A percentile compares a stretch with the other conserved stretches of the same genome.
phyloP scores from a whole-genome alignment of 2,888 invertebrate species.

The Timema cristinae region DNA sequence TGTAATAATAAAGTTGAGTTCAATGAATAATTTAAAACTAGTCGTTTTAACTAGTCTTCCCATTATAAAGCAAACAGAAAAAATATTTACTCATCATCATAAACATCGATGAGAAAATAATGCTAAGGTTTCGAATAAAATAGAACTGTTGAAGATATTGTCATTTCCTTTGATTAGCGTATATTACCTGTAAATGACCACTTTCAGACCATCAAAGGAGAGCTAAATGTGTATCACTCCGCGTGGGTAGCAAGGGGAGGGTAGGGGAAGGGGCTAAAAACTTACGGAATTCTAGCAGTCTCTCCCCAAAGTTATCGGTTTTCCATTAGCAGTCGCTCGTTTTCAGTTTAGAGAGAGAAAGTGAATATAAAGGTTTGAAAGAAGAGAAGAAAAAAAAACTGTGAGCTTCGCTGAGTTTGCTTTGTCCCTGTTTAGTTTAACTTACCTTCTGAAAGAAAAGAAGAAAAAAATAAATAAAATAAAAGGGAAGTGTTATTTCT shows the following conservation, averaged over 20 bases:
- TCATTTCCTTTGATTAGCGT: neutral
- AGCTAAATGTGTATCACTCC: slow-evolving; percentile 1
- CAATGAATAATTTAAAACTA: no score
- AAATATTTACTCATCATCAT: no score
- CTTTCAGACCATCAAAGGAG: neutral
- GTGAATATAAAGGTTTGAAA: neutral
- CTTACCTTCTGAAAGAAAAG: neutral
- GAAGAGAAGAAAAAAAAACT: neutral
- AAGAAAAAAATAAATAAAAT: slow-evolving; percentile 2
- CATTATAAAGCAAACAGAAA: no score
- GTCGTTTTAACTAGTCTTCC: no score
- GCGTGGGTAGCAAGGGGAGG: no score
- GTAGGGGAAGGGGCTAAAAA: no score
- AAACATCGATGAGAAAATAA: no score
- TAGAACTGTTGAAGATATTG: neutral
- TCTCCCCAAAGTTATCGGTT: slow-evolving; percentile 23
- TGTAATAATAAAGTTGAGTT: no score
- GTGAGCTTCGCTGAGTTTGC: neutral
- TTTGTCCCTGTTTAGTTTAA: neutral
- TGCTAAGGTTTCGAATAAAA: no score
- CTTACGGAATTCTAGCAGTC: slow-evolving; percentile 19
- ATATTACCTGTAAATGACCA: neutral
- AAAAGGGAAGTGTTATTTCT: slow-evolving; percentile 10
- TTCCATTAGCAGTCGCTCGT: slow-evolving; percentile 21
- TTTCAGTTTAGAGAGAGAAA: neutral